Conservation (phyloP, 2,797 vertebrate genomes). For the Eptatretus atami region DNA sequence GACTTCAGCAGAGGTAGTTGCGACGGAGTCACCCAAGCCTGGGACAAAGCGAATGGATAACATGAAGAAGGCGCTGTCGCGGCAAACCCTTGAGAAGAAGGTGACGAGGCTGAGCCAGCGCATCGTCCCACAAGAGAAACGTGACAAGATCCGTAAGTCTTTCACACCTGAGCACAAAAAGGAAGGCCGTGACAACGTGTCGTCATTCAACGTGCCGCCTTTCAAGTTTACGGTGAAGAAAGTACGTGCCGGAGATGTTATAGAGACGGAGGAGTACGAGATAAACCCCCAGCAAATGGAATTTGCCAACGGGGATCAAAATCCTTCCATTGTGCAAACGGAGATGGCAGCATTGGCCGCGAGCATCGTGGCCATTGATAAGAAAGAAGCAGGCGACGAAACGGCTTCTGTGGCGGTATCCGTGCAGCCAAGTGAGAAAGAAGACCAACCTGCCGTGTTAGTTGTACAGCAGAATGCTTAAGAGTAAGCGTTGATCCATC, state of each 20-base stretch:
- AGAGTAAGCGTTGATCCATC: background rate
- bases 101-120: constrained; percentile 39
- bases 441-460: constrained; percentile 1
- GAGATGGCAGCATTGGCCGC: background rate
- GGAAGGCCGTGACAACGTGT: background rate
- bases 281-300: background rate
- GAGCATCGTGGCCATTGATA: constrained; percentile 2
- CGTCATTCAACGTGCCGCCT: constrained; percentile 5
- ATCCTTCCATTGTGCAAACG: constrained; percentile 2
- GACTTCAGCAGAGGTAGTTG: background rate
- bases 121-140: constrained; percentile 5
- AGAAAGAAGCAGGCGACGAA: background rate
- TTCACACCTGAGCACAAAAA: constrained; percentile 1
- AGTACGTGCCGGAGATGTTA: background rate
- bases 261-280: constrained; percentile 1
- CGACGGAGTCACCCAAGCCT: background rate
- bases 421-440: background rate
- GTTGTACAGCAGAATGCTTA: constrained; percentile 4
- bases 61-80: constrained; percentile 66
- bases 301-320: background rate
- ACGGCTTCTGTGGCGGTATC: background rate
- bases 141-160: constrained; percentile 4
- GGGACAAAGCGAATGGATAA: constrained; percentile 44
- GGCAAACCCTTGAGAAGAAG: constrained; percentile 47
- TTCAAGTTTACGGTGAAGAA: constrained; percentile 5